phyloP scores from a whole-genome alignment of 2,888 invertebrate genomes.

The Tenthredo amoena region DNA sequence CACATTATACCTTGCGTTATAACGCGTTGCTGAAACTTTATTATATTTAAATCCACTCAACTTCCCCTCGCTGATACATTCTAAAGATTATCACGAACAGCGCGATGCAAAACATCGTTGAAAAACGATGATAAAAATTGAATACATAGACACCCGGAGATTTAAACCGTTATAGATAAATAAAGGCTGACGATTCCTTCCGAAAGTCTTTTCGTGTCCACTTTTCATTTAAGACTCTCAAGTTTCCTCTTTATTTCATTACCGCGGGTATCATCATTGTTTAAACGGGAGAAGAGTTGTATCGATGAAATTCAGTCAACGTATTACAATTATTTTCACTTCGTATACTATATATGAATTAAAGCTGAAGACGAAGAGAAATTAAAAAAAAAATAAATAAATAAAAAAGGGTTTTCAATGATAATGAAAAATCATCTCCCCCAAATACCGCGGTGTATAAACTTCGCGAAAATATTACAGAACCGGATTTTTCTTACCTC shows the following conservation, averaged over 20 bases:
- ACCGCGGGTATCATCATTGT: neutral
- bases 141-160: neutral
- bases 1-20: neutral
- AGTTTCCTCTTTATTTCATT: neutral
- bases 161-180: neutral
- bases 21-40: neutral
- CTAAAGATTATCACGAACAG: conserved; percentile 18
- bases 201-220: neutral
- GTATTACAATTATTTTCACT: neutral
- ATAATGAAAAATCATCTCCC: no score
- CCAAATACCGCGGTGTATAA: no score
- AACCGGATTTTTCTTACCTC: no score
- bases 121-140: conserved; percentile 31
- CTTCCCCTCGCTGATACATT: neutral
- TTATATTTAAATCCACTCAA: conserved; percentile 12
- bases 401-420: no score
- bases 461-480: no score
- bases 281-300: neutral
- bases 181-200: neutral
- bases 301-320: neutral
- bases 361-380: no score
- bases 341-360: no score
- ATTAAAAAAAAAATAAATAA: no score
- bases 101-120: neutral
- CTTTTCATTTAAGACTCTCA: neutral